phyloP scores from a whole-genome alignment of 2,113 vertebrate genomes.

The Chamaetylas fuelleborni region DNA sequence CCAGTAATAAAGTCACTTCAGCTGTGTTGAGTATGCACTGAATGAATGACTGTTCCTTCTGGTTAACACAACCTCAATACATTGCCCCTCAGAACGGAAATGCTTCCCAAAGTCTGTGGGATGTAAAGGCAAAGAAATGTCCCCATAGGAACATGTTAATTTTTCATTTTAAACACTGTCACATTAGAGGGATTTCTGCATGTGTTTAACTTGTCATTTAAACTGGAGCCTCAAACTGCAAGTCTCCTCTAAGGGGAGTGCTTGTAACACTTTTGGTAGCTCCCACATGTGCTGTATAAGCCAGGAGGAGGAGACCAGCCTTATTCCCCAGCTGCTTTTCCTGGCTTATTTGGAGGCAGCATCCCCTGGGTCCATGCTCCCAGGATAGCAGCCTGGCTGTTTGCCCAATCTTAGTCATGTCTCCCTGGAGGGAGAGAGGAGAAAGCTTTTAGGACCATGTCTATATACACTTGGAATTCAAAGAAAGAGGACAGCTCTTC shows the following conservation, averaged over 20 bases:
- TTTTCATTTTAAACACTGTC: background rate
- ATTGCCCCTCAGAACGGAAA: background rate
- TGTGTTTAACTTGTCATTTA: background rate
- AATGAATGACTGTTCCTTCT: conserved; percentile 13
- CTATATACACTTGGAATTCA: background rate
- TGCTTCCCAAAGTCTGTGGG: background rate
- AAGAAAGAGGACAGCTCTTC: background rate
- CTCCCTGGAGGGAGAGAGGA: background rate
- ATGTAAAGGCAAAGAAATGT: background rate
- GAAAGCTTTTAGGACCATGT: background rate
- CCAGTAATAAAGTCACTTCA: conserved; percentile 36
- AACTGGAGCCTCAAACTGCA: background rate
- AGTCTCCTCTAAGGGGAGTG: conserved; percentile 50
- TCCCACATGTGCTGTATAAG: background rate
- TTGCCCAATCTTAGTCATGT: background rate
- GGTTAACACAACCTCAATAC: background rate
- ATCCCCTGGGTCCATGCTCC: background rate
- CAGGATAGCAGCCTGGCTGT: background rate
- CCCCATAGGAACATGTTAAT: background rate
- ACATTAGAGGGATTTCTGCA: background rate
- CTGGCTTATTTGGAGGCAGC: background rate
- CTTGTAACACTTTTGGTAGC: conserved; percentile 14
- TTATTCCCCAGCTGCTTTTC: background rate
- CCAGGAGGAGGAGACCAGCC: background rate
- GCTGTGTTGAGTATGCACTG: background rate